Evolutionary conservation across 2,888 invertebrate species (phyloP), one percentile per base, ranked within the genome.

Genomic region (Andricus quercusramuli): DNA sequence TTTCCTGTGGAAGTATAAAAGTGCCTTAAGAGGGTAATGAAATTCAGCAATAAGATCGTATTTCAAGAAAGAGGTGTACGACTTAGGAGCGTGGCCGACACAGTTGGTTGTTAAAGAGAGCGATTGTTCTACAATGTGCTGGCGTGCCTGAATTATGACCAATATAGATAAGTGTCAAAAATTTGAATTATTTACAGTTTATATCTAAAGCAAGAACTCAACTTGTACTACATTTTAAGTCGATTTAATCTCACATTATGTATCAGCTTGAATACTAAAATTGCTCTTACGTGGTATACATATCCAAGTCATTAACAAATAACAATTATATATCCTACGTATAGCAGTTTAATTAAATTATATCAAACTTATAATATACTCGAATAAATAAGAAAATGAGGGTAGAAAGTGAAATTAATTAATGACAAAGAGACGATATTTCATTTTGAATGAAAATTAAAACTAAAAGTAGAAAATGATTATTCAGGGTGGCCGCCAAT

Each of bases 21-120:
- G n/a, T 56, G 6, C 25, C 15, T 68, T 32, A 56, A 74, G 51
- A 13, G 74, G 74, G 13, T 74, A 74, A 74, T 74, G 56, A 74
- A 74, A 74, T 56, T 74, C 74, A 80, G 67, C 79, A 78, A 78
- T 79, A 70, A 78, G 78, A 84, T 56, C n/a, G 74, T n/a, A 74
- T 74, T 74, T 74, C 32, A 74, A 74, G 74, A 82, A 78, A 74
- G 51, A 67, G 74, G 47, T 77, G 67, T 78, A 80, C 47, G 88
- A 88, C 88, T 87, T 88, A 87, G 85, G 87, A 89, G 88, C 89
- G 90, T 90, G 85, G 90, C 90, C 89, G 91, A 90, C 86, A 90
- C 91, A 91, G 88, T 90, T 87, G 83, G 89, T 91, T 91, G 88
- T 90, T 89, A 91, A 91, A 88, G 90, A 86, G 91, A 90, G 86